Conservation (phyloP, 2,888 invertebrate genomes). For the Helicoverpa assulta region DNA sequence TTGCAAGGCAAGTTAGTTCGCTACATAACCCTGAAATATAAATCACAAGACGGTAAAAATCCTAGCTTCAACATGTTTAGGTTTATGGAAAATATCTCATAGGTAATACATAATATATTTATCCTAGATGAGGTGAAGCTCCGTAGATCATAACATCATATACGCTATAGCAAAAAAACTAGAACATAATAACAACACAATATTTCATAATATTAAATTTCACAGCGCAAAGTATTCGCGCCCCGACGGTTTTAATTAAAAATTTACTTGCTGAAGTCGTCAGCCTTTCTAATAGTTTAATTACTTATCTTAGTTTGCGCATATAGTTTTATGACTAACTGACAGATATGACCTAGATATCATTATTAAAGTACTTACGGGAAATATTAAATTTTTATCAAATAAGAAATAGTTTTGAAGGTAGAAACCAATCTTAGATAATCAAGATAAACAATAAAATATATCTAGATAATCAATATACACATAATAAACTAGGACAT, state of each 20-base stretch:
- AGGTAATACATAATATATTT: too few species aligned
- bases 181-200: conserved; percentile 11
- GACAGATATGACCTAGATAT: background rate
- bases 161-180: background rate
- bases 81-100: too few species aligned
- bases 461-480: too few species aligned
- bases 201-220: conserved; percentile 49
- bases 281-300: conserved; percentile 61
- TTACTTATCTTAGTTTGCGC: conserved; percentile 49
- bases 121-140: background rate
- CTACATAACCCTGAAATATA: too few species aligned
- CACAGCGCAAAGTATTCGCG: conserved; percentile 35
- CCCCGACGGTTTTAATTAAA: conserved; percentile 52
- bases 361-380: background rate
- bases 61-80: too few species aligned
- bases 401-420: too few species aligned
- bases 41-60: too few species aligned
- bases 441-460: too few species aligned
- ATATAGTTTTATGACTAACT: conserved; percentile 20
- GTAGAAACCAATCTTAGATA: too few species aligned
- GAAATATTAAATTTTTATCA: too few species aligned
- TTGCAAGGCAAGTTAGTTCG: too few species aligned
- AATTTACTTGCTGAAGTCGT: conserved; percentile 50
- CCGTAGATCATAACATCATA: background rate
- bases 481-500: too few species aligned